These are phyloP conservation scores for Metellina segmentata DNA, from an alignment of 2,888 invertebrate species.

Conservation along the genomic window DNA sequence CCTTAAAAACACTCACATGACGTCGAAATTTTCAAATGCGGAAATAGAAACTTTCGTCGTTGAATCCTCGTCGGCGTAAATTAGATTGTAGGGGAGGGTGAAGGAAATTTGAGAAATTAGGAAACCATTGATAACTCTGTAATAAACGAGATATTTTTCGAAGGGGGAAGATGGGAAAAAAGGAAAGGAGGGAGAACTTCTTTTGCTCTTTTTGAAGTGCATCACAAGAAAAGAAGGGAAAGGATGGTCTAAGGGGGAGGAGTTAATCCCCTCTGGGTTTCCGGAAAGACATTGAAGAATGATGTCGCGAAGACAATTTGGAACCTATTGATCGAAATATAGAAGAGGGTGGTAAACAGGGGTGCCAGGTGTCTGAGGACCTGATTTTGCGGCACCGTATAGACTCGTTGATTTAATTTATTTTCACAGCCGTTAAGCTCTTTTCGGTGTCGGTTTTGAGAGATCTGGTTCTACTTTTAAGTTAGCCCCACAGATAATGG, in stretches of 20 bases:
- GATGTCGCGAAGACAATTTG: constrained; percentile 69
- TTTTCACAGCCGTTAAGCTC: neutral
- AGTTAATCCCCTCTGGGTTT: constrained; percentile 58
- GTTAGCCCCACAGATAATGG: neutral
- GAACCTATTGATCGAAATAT: constrained; percentile 62
- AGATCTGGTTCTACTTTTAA: neutral
- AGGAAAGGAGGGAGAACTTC: neutral
- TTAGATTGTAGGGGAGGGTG: neutral
- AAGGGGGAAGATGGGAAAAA: neutral
- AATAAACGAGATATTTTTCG: constrained; percentile 26
- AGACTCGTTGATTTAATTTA: constrained; percentile 45
- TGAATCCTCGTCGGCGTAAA: neutral
- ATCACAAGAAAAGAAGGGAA: neutral
- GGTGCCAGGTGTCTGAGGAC: constrained; percentile 28
- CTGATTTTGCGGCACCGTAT: constrained; percentile 20
- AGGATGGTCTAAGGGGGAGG: constrained; percentile 20
- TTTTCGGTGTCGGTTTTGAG: neutral
- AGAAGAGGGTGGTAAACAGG: constrained; percentile 11
- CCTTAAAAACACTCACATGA: neutral
- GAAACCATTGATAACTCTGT: neutral
- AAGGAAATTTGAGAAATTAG: constrained; percentile 26
- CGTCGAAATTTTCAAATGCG: neutral
- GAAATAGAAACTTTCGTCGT: neutral
- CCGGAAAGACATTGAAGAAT: constrained; percentile 58
- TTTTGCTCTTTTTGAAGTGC: constrained; percentile 3